Evolutionary conservation across 2,797 vertebrate genomes (phyloP), one percentile per base, ranked within the genome.

Genomic region (Pangasius djambal): DNA sequence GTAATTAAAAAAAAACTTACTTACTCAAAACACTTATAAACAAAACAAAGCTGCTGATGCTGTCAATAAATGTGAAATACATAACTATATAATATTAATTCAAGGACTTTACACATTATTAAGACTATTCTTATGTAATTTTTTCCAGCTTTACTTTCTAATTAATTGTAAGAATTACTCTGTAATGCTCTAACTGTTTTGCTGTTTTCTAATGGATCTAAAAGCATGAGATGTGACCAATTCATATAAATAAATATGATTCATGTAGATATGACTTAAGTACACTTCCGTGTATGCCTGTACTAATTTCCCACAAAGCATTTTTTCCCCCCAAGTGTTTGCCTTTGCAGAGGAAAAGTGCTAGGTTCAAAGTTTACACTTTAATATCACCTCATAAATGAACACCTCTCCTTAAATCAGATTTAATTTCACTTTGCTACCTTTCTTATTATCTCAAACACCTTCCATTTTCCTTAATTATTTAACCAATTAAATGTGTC

Each of bases 371-470:
- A 81, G 61, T 86, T 83, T 87, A 52, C 87, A 91, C 88, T 91
- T 91, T 91, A 87, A 88, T 91, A 83, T 89, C 90, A 90, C 92
- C 89, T 90, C 75, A 87, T 86, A 88, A 89, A 92, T 82, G 89
- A 87, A 87, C 72, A 75, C 90, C 83, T 90, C 89, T 69, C 90
- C 88, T 83, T 88, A 77, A 90, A 83, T 67, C 69, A 65, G 74
- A 86, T 57, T 85, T 34, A 55, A 15, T 34, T 79, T 87, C 89
- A 44, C 28, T 86, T 89, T 79, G 72, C 78, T 89, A 78, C 89
- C 37, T 83, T 78, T 90, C 70, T 89, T 89, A 79, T 89, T 88
- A 85, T 90, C 87, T 86, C 59, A 85, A 83, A 89, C 87, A 89
- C 90, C 87, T 90, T 88, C 52, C 72, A 18, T 87, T 89, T 87